A percentile compares a stretch with the other conserved stretches of the same genome.
Evolutionary conservation across 2,113 vertebrate genomes (phyloP).

Genomic region (Phrynosoma platyrhinos): DNA sequence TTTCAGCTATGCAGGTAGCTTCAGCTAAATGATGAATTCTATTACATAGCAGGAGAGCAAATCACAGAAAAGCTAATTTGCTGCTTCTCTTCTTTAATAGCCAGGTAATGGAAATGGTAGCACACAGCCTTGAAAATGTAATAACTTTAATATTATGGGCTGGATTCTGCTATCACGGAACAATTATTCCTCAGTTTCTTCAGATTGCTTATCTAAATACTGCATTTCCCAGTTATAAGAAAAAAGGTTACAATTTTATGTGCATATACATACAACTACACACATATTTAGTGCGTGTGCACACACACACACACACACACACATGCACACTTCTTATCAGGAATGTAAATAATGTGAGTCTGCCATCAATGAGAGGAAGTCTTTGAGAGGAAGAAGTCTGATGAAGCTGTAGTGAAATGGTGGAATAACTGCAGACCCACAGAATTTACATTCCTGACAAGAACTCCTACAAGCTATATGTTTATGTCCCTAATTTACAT

Average conservation of each 20-base stretch:
- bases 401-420: no score
- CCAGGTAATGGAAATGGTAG: constrained; percentile 28
- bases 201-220: background rate
- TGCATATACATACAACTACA: no score
- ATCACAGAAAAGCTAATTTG: constrained; percentile 30
- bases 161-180: background rate
- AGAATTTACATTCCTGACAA: no score
- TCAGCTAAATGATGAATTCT: constrained; percentile 46
- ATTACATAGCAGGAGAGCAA: constrained; percentile 7
- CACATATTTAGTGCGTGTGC: no score
- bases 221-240: background rate
- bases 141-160: constrained; percentile 4
- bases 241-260: background rate
- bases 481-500: no score
- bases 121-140: background rate
- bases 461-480: no score
- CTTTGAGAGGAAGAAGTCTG: no score
- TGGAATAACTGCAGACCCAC: no score
- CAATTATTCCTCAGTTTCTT: background rate
- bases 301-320: background rate
- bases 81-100: constrained; percentile 24
- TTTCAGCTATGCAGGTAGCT: constrained; percentile 11
- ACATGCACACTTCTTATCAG: background rate
- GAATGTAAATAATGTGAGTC: no score
- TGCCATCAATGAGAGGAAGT: no score